Evolutionary conservation across 1,140 invertebrate genomes (phyloP), one percentile per base, ranked within the genome.

Genomic region (Maniola jurtina): DNA sequence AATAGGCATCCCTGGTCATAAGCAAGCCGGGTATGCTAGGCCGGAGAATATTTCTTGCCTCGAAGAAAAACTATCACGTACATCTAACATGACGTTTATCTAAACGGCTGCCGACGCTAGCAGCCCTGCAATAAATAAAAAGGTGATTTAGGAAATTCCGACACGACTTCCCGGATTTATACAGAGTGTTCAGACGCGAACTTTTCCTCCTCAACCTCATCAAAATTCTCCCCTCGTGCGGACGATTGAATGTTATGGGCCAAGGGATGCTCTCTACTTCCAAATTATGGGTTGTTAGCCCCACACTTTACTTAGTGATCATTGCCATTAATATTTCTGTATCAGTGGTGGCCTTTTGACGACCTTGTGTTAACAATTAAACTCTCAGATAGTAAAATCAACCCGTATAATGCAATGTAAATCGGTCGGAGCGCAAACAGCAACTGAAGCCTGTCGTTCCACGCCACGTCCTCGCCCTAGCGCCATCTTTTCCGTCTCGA

Each of bases 241-340:
- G 77, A 85, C 85, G 85, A 88, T 88, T 88, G 85, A 88, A 88
- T 88, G 85, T 85, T 86, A 86, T 88, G 81, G 79, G 73, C 78
- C 79, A 72, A 73, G 82, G 81, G 82, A 79, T 77, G 81, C 76
- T 78, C 81, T 78, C 81, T 75, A 77, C 55, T 57, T 13, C 55
- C 14, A 40, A 76, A 79, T 83, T 57, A 57, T 57, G 55, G 55
- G 55, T 55, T 55, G 48, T 52, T 58, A 58, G 15, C 25, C 16
- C 40, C 40, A 34, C 58, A 47, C 58, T 42, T 60, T 58, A 45
- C 56, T 38, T 47, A 60, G 42, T 25, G 42, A 60, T 60, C 56
- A 58, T 58, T 16, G 56, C 48, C 14, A 58, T 40, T 38, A 58
- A 58, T 58, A 58, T 58, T 56, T 38, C 16, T 52, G 13, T 52